A percentile compares a stretch with the other conserved stretches of the same genome.
These are phyloP conservation scores for Silurus lanzhouensis DNA, from an alignment of 2,797 vertebrate genomes.

Conservation along the genomic window DNA sequence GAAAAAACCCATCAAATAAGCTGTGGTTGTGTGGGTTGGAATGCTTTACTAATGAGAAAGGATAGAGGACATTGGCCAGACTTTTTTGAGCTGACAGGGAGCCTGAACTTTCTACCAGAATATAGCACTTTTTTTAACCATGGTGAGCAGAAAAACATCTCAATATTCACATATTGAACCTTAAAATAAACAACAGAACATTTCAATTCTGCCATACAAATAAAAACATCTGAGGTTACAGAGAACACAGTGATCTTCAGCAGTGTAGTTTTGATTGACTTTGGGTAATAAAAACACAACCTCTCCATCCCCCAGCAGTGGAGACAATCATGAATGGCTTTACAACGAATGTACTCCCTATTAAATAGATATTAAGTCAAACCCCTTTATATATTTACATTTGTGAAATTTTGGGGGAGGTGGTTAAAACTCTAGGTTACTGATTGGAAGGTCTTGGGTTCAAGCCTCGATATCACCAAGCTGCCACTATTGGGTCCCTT, in stretches of 20 bases:
- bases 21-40: background rate
- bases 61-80: background rate
- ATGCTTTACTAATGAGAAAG: background rate
- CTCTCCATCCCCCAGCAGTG: background rate
- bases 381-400: background rate
- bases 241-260: background rate
- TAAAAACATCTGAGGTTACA: conserved; percentile 4
- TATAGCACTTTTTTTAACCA: background rate
- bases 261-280: background rate
- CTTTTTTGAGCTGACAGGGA: background rate
- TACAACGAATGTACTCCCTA: background rate
- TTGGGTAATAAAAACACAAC: background rate
- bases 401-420: too few species aligned
- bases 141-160: background rate
- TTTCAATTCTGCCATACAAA: background rate
- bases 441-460: too few species aligned
- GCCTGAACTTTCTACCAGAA: background rate
- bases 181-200: background rate
- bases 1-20: background rate
- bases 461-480: too few species aligned
- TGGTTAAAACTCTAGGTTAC: too few species aligned
- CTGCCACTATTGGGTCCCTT: too few species aligned
- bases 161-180: background rate
- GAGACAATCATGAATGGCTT: background rate
- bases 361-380: background rate